Conservation (phyloP, 2,888 invertebrate species). For the Rhingia rostrata region DNA sequence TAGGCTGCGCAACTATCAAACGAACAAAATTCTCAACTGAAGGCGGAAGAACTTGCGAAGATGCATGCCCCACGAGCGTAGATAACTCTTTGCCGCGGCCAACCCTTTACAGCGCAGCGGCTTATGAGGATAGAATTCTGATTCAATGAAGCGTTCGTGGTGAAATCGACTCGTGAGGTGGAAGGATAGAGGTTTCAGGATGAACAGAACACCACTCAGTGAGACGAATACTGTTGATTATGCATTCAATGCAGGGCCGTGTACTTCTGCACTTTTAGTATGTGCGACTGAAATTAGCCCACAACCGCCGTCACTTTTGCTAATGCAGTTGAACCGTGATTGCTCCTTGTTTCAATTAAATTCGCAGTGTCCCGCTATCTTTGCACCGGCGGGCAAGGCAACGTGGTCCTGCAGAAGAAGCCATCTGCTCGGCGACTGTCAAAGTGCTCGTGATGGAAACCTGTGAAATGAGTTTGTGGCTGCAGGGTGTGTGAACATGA, state of each 20-base stretch:
- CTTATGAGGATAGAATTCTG: slow-evolving; percentile 61
- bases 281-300: slow-evolving; percentile 76
- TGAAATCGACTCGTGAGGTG: slow-evolving; percentile 27
- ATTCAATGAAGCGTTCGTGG: slow-evolving; percentile 12
- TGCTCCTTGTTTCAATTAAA: slow-evolving; percentile 76
- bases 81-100: slow-evolving; percentile 56
- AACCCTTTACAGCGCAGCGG: slow-evolving; percentile 44
- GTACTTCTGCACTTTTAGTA: slow-evolving; percentile 83
- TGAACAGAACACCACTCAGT: slow-evolving; percentile 28
- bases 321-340: slow-evolving; percentile 74
- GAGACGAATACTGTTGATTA: slow-evolving; percentile 75
- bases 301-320: slow-evolving; percentile 75
- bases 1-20: slow-evolving; percentile 55
- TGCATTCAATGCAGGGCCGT: slow-evolving; percentile 82
- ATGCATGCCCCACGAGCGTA: slow-evolving; percentile 61
- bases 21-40: slow-evolving; percentile 49
- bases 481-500: slow-evolving; percentile 82
- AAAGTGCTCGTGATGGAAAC: slow-evolving; percentile 35
- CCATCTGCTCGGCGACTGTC: slow-evolving; percentile 58
- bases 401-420: slow-evolving; percentile 40
- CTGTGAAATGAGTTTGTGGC: slow-evolving; percentile 80
- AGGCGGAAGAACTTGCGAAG: slow-evolving; percentile 62
- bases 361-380: slow-evolving; percentile 58
- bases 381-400: background rate
- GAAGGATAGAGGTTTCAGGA: slow-evolving; percentile 60